Evolutionary conservation across 2,113 vertebrate genomes (phyloP).

Genomic region (Eublepharis macularius): DNA sequence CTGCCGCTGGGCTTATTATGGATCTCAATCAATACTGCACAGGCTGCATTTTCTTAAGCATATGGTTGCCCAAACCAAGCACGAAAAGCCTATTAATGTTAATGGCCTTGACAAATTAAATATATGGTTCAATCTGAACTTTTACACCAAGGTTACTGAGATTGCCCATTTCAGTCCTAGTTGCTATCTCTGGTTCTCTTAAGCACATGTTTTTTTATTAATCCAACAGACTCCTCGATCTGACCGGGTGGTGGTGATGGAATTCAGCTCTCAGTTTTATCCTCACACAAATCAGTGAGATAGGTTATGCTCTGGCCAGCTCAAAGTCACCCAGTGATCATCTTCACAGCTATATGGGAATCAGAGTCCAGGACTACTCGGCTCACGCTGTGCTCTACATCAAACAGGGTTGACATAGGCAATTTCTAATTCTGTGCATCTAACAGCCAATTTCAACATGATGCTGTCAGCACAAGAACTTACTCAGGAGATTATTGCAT

Average conservation of each 20-base stretch:
- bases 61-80: neutral
- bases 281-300: neutral
- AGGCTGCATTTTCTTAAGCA: slow-evolving; percentile 27
- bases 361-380: no score
- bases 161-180: slow-evolving; percentile 13
- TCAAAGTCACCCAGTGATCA: no score
- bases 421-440: no score
- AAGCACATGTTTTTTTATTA: neutral
- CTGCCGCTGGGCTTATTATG: slow-evolving; percentile 21
- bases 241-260: no score
- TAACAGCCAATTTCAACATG: no score
- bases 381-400: no score
- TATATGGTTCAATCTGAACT: slow-evolving; percentile 29
- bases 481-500: no score
- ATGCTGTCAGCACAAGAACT: no score
- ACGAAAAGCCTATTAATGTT: neutral
- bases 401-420: no score
- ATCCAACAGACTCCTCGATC: neutral
- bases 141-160: neutral
- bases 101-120: slow-evolving; percentile 29
- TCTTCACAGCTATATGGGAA: no score
- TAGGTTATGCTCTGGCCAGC: no score
- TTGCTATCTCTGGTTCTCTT: neutral
- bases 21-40: slow-evolving; percentile 28
- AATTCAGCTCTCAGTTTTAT: no score